phyloP scores from a whole-genome alignment of 2,113 vertebrate species.

The Sprattus sprattus region DNA sequence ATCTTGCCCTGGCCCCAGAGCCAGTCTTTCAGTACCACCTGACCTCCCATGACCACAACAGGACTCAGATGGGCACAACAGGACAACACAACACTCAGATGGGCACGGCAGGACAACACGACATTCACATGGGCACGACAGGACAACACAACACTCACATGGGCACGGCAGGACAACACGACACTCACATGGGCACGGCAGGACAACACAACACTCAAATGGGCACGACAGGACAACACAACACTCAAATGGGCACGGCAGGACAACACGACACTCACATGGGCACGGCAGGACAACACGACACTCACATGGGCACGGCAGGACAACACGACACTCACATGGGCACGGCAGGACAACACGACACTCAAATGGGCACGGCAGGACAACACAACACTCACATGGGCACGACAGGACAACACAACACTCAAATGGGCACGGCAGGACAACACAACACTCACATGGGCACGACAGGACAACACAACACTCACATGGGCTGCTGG shows the following conservation, averaged over 20 bases:
- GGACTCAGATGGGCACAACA: too few species aligned
- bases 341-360: too few species aligned
- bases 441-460: too few species aligned
- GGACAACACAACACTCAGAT: constrained; percentile 22
- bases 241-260: constrained; percentile 27
- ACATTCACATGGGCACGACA: constrained; percentile 26
- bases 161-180: too few species aligned
- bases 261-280: constrained; percentile 20
- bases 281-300: too few species aligned
- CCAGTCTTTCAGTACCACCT: constrained; percentile 39
- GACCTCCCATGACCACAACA: background rate
- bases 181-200: constrained; percentile 26
- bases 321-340: constrained; percentile 20
- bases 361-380: constrained; percentile 27
- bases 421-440: constrained; percentile 27
- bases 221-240: too few species aligned
- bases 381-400: constrained; percentile 22
- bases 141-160: constrained; percentile 22
- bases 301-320: constrained; percentile 26
- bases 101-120: too few species aligned
- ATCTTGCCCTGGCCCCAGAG: constrained; percentile 26
- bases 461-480: background rate
- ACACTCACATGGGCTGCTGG: constrained; percentile 26
- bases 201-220: constrained; percentile 23
- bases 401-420: too few species aligned